These are phyloP conservation scores for Erynnis tages DNA, from an alignment of 2,888 invertebrate species.

Conservation along the genomic window DNA sequence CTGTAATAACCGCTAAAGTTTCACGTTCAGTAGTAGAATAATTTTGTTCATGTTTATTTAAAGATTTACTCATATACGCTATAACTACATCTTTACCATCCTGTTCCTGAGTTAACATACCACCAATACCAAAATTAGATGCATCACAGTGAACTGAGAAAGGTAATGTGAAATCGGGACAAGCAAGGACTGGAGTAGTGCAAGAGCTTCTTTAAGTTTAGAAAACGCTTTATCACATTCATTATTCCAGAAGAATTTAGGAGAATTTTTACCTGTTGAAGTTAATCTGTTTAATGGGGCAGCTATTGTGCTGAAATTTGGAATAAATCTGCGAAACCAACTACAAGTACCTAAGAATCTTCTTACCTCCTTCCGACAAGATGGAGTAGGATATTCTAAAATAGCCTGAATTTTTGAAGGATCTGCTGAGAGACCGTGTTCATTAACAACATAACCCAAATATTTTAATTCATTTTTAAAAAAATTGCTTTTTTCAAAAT, in stretches of 20 bases:
- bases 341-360: background rate
- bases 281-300: conserved; percentile 37
- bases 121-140: background rate
- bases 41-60: background rate
- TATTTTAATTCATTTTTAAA: background rate
- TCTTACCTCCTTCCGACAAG: background rate
- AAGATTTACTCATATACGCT: background rate
- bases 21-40: background rate
- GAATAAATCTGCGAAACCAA: conserved; percentile 28
- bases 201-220: conserved; percentile 23
- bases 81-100: conserved; percentile 1
- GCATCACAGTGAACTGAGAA: conserved; percentile 1
- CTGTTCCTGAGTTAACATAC: conserved; percentile 1
- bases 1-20: background rate
- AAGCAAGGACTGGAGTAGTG: conserved; percentile 1
- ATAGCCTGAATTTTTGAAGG: conserved; percentile 3
- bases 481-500: background rate
- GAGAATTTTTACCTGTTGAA: conserved; percentile 30
- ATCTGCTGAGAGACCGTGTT: background rate
- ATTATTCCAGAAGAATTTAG: conserved; percentile 32
- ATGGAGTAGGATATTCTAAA: background rate
- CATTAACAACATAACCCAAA: conserved; percentile 3
- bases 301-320: conserved; percentile 35
- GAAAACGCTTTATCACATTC: conserved; percentile 32
- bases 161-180: background rate